These are phyloP conservation scores for Syngnathus typhle DNA, from an alignment of 2,113 vertebrate genomes.

Conservation along the genomic window DNA sequence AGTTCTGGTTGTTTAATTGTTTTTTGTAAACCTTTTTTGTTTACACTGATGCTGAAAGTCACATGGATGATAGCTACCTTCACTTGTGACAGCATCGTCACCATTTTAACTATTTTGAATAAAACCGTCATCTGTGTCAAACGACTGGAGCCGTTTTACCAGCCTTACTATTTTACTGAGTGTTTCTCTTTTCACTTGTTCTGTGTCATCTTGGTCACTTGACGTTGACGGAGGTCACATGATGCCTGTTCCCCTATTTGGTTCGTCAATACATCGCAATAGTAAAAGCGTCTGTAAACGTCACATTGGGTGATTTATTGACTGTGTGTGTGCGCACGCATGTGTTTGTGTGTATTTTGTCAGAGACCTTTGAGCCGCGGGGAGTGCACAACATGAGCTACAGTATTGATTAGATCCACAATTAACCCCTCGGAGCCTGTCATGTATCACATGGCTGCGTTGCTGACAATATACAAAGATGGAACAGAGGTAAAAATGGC, in stretches of 20 bases:
- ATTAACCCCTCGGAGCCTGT: conserved; percentile 1
- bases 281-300: not conserved
- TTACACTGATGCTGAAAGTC: not conserved
- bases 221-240: not conserved
- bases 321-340: not conserved
- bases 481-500: not conserved
- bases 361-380: conserved; percentile 4
- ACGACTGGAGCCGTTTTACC: not conserved
- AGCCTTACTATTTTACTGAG: not conserved
- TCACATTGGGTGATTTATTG: conserved; percentile 6
- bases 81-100: not conserved
- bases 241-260: not conserved
- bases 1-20: no score
- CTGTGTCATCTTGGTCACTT: not conserved
- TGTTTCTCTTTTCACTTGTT: not conserved
- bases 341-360: not conserved
- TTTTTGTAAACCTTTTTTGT: no score
- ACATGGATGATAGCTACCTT: no score
- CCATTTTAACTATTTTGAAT: not conserved
- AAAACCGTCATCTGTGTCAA: not conserved
- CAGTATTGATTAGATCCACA: not conserved
- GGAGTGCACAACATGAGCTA: conserved; percentile 1
- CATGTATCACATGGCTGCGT: not conserved
- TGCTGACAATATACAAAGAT: not conserved
- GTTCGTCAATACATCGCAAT: not conserved